These are phyloP conservation scores for Hypena proboscidalis DNA, from an alignment of 2,888 invertebrate species.

Conservation along the genomic window DNA sequence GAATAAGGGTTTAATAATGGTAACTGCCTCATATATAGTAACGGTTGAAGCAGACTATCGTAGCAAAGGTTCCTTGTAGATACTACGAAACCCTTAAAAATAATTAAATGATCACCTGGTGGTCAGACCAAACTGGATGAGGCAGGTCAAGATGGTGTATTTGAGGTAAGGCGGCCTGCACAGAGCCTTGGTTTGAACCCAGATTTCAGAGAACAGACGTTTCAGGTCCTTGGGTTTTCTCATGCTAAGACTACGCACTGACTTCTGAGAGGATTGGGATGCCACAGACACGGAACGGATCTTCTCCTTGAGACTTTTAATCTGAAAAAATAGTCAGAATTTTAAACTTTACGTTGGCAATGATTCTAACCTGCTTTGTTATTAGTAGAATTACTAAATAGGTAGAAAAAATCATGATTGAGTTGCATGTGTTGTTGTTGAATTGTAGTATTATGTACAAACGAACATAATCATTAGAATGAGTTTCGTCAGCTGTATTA, in stretches of 20 bases:
- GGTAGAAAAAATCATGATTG: too few species aligned
- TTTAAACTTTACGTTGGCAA: neutral
- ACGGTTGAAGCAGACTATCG: too few species aligned
- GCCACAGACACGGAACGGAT: conserved; percentile 87
- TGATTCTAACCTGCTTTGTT: too few species aligned
- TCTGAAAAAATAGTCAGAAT: conserved; percentile 67
- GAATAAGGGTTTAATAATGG: neutral
- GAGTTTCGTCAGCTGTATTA: too few species aligned
- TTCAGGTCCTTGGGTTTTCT: conserved; percentile 90
- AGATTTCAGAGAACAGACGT: conserved; percentile 88
- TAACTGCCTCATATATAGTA: neutral
- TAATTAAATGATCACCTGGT: too few species aligned
- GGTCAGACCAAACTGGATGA: conserved; percentile 93
- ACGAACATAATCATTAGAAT: too few species aligned
- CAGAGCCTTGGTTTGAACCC: conserved; percentile 90
- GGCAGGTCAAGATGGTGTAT: conserved; percentile 91
- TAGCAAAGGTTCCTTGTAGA: too few species aligned
- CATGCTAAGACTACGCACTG: conserved; percentile 88
- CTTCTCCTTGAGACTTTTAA: conserved; percentile 89
- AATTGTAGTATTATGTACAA: too few species aligned
- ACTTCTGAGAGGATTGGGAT: conserved; percentile 87
- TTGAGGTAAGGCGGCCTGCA: conserved; percentile 90
- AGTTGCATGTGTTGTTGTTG: too few species aligned
- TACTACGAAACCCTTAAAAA: too few species aligned
- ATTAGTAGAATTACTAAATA: too few species aligned